Evolutionary conservation across 2,797 vertebrate species (phyloP).

Genomic region (Cheirogaleus major): DNA sequence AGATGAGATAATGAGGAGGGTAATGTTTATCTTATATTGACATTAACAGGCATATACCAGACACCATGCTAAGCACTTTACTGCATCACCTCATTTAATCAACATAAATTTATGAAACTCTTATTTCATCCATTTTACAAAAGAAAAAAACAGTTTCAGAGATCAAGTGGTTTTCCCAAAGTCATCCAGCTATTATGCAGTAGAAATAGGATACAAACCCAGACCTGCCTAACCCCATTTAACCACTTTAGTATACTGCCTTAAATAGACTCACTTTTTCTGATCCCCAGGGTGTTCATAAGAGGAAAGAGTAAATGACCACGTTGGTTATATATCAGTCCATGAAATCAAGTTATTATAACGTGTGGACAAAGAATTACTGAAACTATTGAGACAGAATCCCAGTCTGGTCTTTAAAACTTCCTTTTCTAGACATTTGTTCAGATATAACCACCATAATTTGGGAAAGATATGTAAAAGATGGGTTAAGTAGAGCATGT

Average conservation of each 20-base stretch:
- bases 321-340: slow-evolving; percentile 8
- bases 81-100: not conserved
- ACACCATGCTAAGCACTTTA: not conserved
- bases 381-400: not conserved
- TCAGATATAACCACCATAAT: not conserved
- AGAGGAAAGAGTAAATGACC: not conserved
- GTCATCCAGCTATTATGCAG: not conserved
- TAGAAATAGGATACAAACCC: not conserved
- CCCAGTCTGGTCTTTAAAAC: not conserved
- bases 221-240: not conserved
- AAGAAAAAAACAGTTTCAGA: slow-evolving; percentile 17
- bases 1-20: not conserved
- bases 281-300: not conserved
- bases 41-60: not conserved
- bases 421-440: not conserved
- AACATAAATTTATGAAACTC: slow-evolving; percentile 32
- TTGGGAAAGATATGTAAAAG: not conserved
- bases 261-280: not conserved
- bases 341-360: not conserved
- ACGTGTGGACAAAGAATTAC: not conserved
- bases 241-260: not conserved
- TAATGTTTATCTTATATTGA: slow-evolving; percentile 31
- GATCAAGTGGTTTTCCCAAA: slow-evolving; percentile 23
- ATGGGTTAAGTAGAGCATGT: not conserved
- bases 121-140: slow-evolving; percentile 5